Percentiles rank a stretch among this genome's conserved stretches.
These are phyloP conservation scores for Metopia argyrocephala DNA, from an alignment of 2,888 invertebrate species.

Conservation along the genomic window DNA sequence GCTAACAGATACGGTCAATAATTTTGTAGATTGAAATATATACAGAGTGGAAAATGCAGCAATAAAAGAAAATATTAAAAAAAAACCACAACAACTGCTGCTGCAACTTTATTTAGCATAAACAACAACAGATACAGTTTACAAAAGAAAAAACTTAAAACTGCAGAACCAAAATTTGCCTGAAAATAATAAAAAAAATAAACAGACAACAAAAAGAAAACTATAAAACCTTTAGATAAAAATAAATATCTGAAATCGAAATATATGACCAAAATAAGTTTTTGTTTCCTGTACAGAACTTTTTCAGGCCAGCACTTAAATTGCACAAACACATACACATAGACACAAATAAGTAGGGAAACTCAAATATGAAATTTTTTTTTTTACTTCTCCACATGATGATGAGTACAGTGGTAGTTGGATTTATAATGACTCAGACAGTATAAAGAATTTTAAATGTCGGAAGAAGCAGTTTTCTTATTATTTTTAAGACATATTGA, in stretches of 20 bases:
- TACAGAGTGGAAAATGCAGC: not conserved
- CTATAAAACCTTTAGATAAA: not conserved
- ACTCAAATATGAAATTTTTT: too few relatives aligned
- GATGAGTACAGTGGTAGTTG: too few relatives aligned
- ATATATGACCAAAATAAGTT: conserved; percentile 33
- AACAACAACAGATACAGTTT: not conserved
- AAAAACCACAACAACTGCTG: too few relatives aligned
- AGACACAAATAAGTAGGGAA: not conserved
- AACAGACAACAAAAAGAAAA: not conserved
- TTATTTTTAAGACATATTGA: too few relatives aligned
- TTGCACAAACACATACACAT: not conserved
- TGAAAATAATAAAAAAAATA: not conserved
- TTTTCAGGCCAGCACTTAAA: not conserved
- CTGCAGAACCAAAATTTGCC: not conserved
- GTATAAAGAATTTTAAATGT: too few relatives aligned
- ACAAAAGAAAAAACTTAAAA: not conserved
- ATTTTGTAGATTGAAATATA: conserved; percentile 30
- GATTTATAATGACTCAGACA: too few relatives aligned
- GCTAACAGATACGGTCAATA: conserved; percentile 38
- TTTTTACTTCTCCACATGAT: too few relatives aligned
- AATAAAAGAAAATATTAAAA: not conserved
- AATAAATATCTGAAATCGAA: not conserved
- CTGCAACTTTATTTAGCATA: too few relatives aligned
- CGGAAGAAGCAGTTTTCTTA: too few relatives aligned
- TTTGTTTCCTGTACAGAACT: conserved; percentile 18